phyloP scores from a whole-genome alignment of 2,888 invertebrate genomes.

The Chrysomela aeneicollis region DNA sequence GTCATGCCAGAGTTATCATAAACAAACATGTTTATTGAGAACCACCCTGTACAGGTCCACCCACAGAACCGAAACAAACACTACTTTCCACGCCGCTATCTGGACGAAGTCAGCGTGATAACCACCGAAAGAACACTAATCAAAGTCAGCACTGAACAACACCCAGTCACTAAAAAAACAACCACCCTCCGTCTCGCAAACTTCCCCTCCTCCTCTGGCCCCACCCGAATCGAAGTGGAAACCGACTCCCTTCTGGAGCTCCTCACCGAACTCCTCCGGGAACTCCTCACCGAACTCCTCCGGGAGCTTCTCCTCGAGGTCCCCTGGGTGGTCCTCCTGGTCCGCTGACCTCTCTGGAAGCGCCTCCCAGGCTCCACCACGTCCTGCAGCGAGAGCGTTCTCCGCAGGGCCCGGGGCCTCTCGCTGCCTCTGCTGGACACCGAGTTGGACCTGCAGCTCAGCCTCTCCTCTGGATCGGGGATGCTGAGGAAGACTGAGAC shows the following conservation, averaged over 20 bases:
- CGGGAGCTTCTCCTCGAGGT: conserved; percentile 1
- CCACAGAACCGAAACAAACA: no score
- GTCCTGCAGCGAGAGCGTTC: conserved; percentile 36
- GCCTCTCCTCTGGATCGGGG: conserved; percentile 19
- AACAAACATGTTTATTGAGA: no score
- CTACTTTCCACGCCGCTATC: background rate
- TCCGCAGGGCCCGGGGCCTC: conserved; percentile 13
- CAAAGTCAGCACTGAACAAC: conserved; percentile 76
- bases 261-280: background rate
- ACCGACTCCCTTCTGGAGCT: conserved; percentile 9
- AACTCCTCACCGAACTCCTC: background rate
- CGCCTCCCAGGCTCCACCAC: conserved; percentile 20
- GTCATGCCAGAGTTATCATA: no score
- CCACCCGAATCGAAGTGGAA: background rate
- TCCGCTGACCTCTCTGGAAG: conserved; percentile 23
- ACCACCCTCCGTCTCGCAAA: conserved; percentile 74
- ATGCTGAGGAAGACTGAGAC: conserved; percentile 28
- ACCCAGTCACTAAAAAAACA: conserved; percentile 75
- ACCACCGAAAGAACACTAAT: conserved; percentile 80
- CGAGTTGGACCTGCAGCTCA: conserved; percentile 27
- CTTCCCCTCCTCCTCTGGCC: conserved; percentile 61
- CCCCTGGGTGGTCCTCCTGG: conserved; percentile 31
- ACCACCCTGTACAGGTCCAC: no score
- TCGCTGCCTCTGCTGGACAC: conserved; percentile 18
- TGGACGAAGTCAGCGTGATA: conserved; percentile 70